A percentile compares a stretch with the other conserved stretches of the same genome.
phyloP scores from a whole-genome alignment of 2,797 vertebrate genomes.

The Mustela erminea region DNA sequence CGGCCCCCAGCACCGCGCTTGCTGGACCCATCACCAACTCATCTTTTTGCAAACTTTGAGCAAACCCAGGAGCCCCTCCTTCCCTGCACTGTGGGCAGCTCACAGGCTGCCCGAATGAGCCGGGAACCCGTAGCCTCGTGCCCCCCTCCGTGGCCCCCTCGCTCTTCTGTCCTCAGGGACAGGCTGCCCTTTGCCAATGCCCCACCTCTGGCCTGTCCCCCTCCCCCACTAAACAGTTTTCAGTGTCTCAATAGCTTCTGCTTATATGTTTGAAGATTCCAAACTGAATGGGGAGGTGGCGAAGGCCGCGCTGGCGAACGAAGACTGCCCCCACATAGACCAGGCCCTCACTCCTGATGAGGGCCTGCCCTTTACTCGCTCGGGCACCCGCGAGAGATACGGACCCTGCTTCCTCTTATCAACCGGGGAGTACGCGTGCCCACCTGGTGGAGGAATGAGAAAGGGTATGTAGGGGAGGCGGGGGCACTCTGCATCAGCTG shows the following conservation, averaged over 20 bases:
- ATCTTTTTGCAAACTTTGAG: slow-evolving; percentile 87
- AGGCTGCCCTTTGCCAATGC: slow-evolving; percentile 81
- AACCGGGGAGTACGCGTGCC: slow-evolving; percentile 98
- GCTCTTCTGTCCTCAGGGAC: slow-evolving; percentile 50
- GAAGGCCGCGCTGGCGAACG: slow-evolving; percentile 98
- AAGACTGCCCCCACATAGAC: slow-evolving; percentile 99
- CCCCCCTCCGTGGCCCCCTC: neutral
- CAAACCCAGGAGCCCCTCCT: slow-evolving; percentile 81
- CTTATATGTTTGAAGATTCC: slow-evolving; percentile 97
- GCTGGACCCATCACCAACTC: slow-evolving; percentile 82
- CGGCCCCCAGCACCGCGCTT: slow-evolving; percentile 84
- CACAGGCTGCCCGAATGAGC: slow-evolving; percentile 77
- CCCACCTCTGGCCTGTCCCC: slow-evolving; percentile 76
- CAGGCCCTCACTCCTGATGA: slow-evolving; percentile 99
- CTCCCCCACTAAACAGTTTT: slow-evolving; percentile 88
- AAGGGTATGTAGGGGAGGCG: slow-evolving; percentile 98
- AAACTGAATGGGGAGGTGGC: slow-evolving; percentile 99
- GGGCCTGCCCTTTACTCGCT: slow-evolving; percentile 95
- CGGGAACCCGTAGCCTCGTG: slow-evolving; percentile 73
- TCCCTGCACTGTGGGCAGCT: slow-evolving; percentile 57
- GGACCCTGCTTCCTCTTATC: slow-evolving; percentile 99
- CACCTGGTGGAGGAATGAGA: slow-evolving; percentile 98
- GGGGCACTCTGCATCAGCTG: slow-evolving; percentile 75
- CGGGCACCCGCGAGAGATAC: slow-evolving; percentile 96
- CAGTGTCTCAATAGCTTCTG: slow-evolving; percentile 94